phyloP scores from a whole-genome alignment of 2,888 invertebrate genomes.

The Stenoptilia bipunctidactyla region DNA sequence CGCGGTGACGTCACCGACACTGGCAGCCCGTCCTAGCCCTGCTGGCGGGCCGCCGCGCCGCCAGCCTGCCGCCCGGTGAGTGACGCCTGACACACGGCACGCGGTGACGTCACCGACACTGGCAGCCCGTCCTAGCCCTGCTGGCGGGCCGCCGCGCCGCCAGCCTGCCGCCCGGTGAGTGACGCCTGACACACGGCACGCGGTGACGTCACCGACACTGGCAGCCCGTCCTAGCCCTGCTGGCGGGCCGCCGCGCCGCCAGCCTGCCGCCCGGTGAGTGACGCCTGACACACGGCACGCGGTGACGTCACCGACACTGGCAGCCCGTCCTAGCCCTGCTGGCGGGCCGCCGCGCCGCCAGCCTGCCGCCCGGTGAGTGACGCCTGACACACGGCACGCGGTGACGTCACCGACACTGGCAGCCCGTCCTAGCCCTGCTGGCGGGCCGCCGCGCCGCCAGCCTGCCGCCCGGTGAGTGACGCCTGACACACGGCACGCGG shows the following conservation, averaged over 20 bases:
- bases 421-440: background rate
- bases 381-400: too few species aligned
- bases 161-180: too few species aligned
- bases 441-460: background rate
- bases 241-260: background rate
- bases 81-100: constrained; percentile 12
- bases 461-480: too few species aligned
- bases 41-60: too few species aligned
- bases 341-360: too few species aligned
- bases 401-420: background rate
- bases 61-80: too few species aligned
- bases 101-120: constrained; percentile 91
- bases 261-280: background rate
- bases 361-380: too few species aligned
- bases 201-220: background rate
- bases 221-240: background rate
- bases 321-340: background rate
- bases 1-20: too few species aligned
- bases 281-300: background rate
- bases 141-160: constrained; percentile 77
- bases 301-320: background rate
- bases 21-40: too few species aligned
- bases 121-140: constrained; percentile 89
- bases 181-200: too few species aligned
- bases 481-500: too few species aligned